These are phyloP conservation scores for Poeciliopsis turneri DNA, from an alignment of 2,797 vertebrate genomes.

Conservation along the genomic window DNA sequence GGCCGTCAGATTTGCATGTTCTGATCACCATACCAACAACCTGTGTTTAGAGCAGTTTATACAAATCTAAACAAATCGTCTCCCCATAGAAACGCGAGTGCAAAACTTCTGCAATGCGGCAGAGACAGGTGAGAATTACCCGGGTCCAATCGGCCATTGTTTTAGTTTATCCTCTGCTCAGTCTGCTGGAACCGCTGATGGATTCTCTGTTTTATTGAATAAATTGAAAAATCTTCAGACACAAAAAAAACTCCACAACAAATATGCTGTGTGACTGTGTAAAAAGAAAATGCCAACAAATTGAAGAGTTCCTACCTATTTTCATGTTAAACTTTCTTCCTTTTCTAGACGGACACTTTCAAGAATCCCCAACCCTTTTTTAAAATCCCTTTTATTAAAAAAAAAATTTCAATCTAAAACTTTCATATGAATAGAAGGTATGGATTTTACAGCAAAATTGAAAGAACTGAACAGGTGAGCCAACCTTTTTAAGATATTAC, in stretches of 20 bases:
- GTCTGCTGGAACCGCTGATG: neutral
- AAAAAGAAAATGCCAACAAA: neutral
- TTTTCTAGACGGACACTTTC: neutral
- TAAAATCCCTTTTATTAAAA: neutral
- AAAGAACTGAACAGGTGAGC: neutral
- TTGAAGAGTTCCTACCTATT: neutral
- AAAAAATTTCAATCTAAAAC: neutral
- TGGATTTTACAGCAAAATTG: neutral
- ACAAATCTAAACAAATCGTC: neutral
- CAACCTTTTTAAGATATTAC: neutral
- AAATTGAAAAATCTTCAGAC: neutral
- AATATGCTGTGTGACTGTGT: neutral
- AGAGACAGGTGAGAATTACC: constrained; percentile 1
- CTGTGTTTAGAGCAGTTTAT: neutral
- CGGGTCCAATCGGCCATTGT: neutral
- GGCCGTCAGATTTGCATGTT: neutral
- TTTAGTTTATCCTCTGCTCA: neutral
- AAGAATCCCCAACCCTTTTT: neutral
- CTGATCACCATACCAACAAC: neutral
- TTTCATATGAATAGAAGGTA: neutral
- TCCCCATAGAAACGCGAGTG: neutral
- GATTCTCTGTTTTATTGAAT: neutral
- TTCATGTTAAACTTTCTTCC: neutral
- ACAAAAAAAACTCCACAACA: neutral
- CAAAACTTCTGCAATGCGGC: neutral